A percentile compares a stretch with the other conserved stretches of the same genome.
phyloP scores from a whole-genome alignment of 2,797 vertebrate species.

The Euphonia xanthogaster region DNA sequence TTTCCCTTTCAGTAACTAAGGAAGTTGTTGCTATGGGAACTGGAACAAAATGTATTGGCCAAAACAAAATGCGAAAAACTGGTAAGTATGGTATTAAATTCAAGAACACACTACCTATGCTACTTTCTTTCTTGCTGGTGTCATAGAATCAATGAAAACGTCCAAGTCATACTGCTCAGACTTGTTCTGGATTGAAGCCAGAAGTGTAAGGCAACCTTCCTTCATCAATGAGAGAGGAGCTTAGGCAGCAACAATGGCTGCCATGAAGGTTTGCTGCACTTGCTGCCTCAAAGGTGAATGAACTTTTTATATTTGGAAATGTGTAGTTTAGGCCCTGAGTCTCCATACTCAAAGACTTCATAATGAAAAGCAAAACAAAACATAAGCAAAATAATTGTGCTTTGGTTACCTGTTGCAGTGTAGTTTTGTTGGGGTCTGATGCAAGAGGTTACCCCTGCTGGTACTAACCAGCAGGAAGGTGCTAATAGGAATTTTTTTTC shows the following conservation, averaged over 20 bases:
- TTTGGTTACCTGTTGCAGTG: not conserved
- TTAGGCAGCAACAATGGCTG: not conserved
- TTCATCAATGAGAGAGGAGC: not conserved
- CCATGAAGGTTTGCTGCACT: not conserved
- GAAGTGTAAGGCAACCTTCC: not conserved
- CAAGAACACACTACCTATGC: not conserved
- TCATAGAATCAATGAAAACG: not conserved
- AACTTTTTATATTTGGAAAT: not conserved
- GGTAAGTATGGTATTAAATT: constrained; percentile 74
- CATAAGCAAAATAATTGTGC: not conserved
- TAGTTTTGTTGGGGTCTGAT: not conserved
- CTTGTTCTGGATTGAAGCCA: not conserved
- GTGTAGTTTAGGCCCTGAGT: not conserved
- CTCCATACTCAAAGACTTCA: not conserved
- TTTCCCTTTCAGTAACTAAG: constrained; percentile 71
- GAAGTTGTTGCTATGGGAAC: constrained; percentile 93
- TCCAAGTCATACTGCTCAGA: not conserved
- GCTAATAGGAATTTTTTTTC: not conserved
- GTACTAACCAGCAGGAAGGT: not conserved
- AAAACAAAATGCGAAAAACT: constrained; percentile 81
- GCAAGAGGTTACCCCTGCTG: not conserved
- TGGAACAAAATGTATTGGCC: constrained; percentile 94
- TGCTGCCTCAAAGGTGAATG: not conserved
- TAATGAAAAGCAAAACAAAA: not conserved
- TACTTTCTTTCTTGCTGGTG: not conserved